Evolutionary conservation across 2,113 vertebrate species (phyloP).

Genomic region (Pan troglodytes): NHGRI_mPanTro3-v2.1_pri NC_072398.2:222672001-222672500

Average conservation of each 20-base stretch:
- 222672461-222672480: no score
- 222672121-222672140: not conserved
- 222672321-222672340: no score
- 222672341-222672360: no score
- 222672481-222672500: no score
- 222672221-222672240: fast-evolving
- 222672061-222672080: not conserved
- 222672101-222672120: not conserved
- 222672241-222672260: fast-evolving
- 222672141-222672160: not conserved
- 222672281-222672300: not conserved
- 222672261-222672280: not conserved
- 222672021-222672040: fast-evolving
- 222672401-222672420: no score
- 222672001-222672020: not conserved
- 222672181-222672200: not conserved
- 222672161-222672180: not conserved
- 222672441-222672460: no score
- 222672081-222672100: not conserved
- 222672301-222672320: no score
- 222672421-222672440: no score
- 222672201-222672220: not conserved
- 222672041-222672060: not conserved
- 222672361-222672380: no score
- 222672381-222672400: no score